Conservation (phyloP, 2,888 invertebrate genomes). For the Drosophila prolongata region DNA sequence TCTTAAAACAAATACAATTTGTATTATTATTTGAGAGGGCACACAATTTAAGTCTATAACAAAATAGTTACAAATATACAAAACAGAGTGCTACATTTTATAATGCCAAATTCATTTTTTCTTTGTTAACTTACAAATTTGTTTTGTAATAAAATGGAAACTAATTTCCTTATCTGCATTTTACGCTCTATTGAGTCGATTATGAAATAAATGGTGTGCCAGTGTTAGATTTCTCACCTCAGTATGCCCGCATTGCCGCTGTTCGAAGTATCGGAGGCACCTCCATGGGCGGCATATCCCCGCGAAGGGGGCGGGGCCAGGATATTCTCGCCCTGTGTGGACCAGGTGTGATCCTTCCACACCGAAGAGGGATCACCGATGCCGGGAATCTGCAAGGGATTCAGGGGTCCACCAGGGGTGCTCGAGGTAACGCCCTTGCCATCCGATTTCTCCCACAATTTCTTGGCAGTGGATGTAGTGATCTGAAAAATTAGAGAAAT, state of each 20-base stretch:
- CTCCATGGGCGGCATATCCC: slow-evolving; percentile 86
- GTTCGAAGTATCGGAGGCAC: slow-evolving; percentile 85
- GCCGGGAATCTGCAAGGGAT: slow-evolving; percentile 89
- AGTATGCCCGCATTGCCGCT: slow-evolving; percentile 85
- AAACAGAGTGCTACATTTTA: too few relatives aligned
- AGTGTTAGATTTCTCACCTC: slow-evolving; percentile 71
- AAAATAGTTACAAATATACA: too few relatives aligned
- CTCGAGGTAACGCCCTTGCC: slow-evolving; percentile 88
- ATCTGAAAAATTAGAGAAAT: slow-evolving; percentile 88
- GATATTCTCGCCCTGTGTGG: slow-evolving; percentile 93
- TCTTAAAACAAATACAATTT: too few relatives aligned
- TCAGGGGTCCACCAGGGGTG: slow-evolving; percentile 88
- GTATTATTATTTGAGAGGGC: too few relatives aligned
- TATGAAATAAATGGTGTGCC: slow-evolving; percentile 1
- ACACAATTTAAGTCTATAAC: too few relatives aligned
- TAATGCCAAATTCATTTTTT: too few relatives aligned
- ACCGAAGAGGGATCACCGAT: slow-evolving; percentile 90
- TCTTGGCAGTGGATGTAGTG: slow-evolving; percentile 96
- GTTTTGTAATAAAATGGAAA: slow-evolving; percentile 10
- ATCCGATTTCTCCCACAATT: slow-evolving; percentile 94
- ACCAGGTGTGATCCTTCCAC: slow-evolving; percentile 97
- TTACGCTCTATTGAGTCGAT: slow-evolving; percentile 20
- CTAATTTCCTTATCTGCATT: slow-evolving; percentile 11
- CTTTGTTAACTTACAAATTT: background rate
- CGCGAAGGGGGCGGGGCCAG: slow-evolving; percentile 91